Evolutionary conservation across 2,113 vertebrate species (phyloP).

Genomic region (Xenopus laevis): DNA sequence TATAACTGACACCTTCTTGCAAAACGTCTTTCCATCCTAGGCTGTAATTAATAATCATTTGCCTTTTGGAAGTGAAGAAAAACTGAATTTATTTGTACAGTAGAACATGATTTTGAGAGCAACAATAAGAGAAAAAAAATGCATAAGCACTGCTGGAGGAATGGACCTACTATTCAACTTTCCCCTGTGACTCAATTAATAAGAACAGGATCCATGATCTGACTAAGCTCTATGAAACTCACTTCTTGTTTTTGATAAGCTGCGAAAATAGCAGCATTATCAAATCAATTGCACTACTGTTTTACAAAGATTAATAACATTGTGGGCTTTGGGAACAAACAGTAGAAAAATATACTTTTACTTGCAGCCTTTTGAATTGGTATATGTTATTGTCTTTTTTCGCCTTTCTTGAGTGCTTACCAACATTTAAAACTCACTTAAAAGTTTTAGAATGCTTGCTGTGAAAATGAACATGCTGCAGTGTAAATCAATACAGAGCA

Average conservation of each 20-base stretch:
- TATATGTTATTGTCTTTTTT: slow-evolving; percentile 17
- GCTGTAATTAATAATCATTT: too few species aligned
- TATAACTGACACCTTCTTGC: too few species aligned
- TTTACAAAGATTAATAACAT: slow-evolving; percentile 27
- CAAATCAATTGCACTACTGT: slow-evolving; percentile 34
- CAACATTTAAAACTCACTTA: slow-evolving; percentile 15
- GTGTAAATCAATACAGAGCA: slow-evolving; percentile 24
- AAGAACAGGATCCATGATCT: not conserved
- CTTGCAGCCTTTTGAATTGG: slow-evolving; percentile 16
- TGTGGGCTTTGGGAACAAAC: too few species aligned
- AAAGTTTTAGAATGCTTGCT: slow-evolving; percentile 13
- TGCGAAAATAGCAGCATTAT: slow-evolving; percentile 28
- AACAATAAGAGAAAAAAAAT: too few species aligned
- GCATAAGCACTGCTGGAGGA: too few species aligned
- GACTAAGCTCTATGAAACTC: not conserved
- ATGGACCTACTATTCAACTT: too few species aligned
- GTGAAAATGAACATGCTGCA: slow-evolving; percentile 31
- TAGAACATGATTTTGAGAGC: too few species aligned
- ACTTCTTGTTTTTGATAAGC: slow-evolving; percentile 15
- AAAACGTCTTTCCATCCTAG: too few species aligned
- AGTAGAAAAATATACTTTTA: too few species aligned
- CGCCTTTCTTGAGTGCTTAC: slow-evolving; percentile 13
- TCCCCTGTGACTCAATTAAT: not conserved
- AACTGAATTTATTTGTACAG: too few species aligned
- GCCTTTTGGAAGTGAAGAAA: too few species aligned